Evolutionary conservation across 1,140 invertebrate species (phyloP).

Genomic region (Aphelenchoides fujianensis): DNA sequence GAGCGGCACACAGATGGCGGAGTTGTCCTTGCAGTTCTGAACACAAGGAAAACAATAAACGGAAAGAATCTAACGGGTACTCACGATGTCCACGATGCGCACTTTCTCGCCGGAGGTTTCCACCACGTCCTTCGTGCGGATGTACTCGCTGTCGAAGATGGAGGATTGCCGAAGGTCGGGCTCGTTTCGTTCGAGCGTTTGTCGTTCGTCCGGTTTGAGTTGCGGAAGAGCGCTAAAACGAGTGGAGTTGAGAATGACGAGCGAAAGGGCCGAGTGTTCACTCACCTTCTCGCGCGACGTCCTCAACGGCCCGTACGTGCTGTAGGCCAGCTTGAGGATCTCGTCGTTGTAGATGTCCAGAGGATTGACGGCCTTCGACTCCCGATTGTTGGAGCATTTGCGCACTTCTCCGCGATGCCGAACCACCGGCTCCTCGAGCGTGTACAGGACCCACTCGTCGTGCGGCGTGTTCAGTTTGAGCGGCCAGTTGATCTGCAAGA

Average conservation of each 20-base stretch:
- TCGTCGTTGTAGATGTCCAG: conserved; percentile 48
- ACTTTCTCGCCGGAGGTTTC: conserved; percentile 40
- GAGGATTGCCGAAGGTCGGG: conserved; percentile 15
- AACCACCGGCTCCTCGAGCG: conserved; percentile 46
- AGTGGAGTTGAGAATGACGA: neutral
- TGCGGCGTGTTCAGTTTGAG: conserved; percentile 28
- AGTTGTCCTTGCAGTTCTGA: conserved; percentile 44
- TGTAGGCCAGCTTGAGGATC: conserved; percentile 40
- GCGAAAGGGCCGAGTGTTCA: neutral
- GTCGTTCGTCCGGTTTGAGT: neutral
- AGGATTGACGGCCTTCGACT: conserved; percentile 34
- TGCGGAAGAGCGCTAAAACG: neutral
- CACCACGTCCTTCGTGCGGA: conserved; percentile 38
- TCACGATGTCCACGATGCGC: conserved; percentile 42
- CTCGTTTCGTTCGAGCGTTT: neutral
- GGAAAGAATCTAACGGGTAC: no score
- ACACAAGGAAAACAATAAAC: conserved; percentile 12
- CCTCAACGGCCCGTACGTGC: conserved; percentile 22
- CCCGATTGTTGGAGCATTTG: conserved; percentile 28
- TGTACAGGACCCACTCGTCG: conserved; percentile 38
- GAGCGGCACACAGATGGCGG: conserved; percentile 35
- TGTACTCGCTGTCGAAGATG: conserved; percentile 41
- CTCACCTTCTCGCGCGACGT: conserved; percentile 10
- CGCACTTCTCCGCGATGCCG: conserved; percentile 37
- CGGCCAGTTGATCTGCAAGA: conserved; percentile 47